Evolutionary conservation across 64 coral and sea anemone species (phyloP).

Genomic region (Porites australiensis): DNA sequence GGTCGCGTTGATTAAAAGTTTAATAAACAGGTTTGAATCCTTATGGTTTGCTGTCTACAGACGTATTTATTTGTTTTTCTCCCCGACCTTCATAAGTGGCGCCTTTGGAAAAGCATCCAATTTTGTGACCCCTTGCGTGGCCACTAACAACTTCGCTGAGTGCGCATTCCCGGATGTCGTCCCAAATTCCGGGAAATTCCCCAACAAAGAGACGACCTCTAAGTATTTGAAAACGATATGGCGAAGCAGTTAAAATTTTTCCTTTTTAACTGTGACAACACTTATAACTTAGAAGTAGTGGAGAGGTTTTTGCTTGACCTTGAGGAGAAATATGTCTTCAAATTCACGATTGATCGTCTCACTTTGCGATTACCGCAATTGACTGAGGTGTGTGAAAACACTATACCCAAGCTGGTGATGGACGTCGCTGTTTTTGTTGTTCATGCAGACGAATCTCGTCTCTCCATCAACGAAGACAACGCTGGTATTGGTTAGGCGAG

Average conservation of each 20-base stretch:
- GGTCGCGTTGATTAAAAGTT: too few species aligned
- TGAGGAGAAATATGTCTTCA: background rate
- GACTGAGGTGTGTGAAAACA: conserved; percentile 14
- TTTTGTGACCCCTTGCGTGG: too few species aligned
- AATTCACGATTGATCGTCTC: background rate
- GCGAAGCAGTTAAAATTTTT: conserved; percentile 12
- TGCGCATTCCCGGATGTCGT: too few species aligned
- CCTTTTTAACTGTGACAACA: conserved; percentile 78
- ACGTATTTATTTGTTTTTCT: too few species aligned
- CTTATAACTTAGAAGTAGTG: conserved; percentile 49
- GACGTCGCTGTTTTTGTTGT: conserved; percentile 82
- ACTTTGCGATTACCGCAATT: conserved; percentile 66
- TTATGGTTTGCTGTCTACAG: too few species aligned
- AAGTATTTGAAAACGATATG: background rate
- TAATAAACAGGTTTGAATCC: too few species aligned
- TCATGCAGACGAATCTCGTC: conserved; percentile 69
- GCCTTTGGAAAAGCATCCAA: too few species aligned
- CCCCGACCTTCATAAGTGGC: too few species aligned
- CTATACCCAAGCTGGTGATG: background rate
- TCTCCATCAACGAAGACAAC: conserved; percentile 64
- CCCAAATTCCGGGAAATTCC: too few species aligned
- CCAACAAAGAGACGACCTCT: too few species aligned
- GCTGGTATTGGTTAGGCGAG: conserved; percentile 74
- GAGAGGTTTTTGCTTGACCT: conserved; percentile 18
- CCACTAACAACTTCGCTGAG: too few species aligned